Evolutionary conservation across 2,888 invertebrate species (phyloP).

Genomic region (Macrosiphum euphorbiae): DNA sequence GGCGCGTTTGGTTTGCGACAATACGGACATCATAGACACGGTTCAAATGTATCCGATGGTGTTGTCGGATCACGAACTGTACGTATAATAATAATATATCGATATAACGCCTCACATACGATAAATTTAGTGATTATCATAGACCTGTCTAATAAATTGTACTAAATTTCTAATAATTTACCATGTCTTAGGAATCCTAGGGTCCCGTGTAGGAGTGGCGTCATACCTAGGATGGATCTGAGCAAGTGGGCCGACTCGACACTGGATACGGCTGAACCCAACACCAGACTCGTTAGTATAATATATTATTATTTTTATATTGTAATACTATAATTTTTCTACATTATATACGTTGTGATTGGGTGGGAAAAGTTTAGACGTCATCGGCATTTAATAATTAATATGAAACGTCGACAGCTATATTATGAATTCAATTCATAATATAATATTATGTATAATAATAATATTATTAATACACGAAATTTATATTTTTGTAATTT

Average conservation of each 20-base stretch:
- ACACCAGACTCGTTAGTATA: slow-evolving; percentile 50
- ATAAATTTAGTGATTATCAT: background rate
- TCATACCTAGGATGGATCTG: slow-evolving; percentile 88
- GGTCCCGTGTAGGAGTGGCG: slow-evolving; percentile 90
- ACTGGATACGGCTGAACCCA: slow-evolving; percentile 62
- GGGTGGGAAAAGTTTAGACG: background rate
- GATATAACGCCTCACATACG: background rate
- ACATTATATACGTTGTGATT: background rate
- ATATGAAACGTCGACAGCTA: background rate
- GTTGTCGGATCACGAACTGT: slow-evolving; percentile 92
- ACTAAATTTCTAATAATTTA: too few species aligned
- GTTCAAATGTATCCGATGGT: slow-evolving; percentile 94
- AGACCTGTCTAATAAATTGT: background rate
- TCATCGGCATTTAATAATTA: background rate
- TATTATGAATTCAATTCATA: background rate
- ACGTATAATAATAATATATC: slow-evolving; percentile 71
- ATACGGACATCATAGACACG: slow-evolving; percentile 91
- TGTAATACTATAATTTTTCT: background rate
- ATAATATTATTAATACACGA: background rate
- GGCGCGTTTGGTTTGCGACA: slow-evolving; percentile 89
- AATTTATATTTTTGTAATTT: background rate
- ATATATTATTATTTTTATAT: background rate
- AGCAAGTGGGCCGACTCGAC: slow-evolving; percentile 88
- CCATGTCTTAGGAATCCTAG: slow-evolving; percentile 81
- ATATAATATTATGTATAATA: background rate